Evolutionary conservation across 2,888 invertebrate species (phyloP), one percentile per base, ranked within the genome.

Genomic region (Acanthococcus lagerstroemiae): DNA sequence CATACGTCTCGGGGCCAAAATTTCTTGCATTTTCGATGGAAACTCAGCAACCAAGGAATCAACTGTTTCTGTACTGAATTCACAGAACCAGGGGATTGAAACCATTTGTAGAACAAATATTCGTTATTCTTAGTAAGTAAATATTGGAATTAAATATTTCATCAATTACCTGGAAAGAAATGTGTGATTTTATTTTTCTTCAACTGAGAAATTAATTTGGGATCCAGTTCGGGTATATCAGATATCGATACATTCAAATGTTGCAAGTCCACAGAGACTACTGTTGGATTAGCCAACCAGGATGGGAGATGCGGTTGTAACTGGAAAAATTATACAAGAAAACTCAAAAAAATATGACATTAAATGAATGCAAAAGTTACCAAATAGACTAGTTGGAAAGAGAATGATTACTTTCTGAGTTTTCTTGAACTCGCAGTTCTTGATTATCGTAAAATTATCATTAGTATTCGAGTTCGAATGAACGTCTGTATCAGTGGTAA

Each of bases 1-100:
- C 97, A 97, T 60, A 95, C 80, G 76, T 99, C 97, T 71, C 87
- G 82, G 0, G 92, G 88, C 78, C 89, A 84, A 71, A 71, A 86
- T 80, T 26, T 81, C 78, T 72, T 78, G 74, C 66, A 84, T 80
- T 70, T 83, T 78, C 69, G 79, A 70, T 84, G 80, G 69, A 83
- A 82, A 71, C 83, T 77, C 30, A 90, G 74, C 57, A 93, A 78
- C 81, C 86, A 90, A 4, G 88, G 87, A 69, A 93, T 83, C 0
- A 90, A 84, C 74, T 82, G 80, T 55, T 81, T 81, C 79, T 93
- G 93, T 2, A 93, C 89, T 30, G 69, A 24, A 72, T 12, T 37
- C 12, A n/a, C n/a, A n/a, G n/a, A n/a, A 15, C 15, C 15, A n/a
- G 46, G 19, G 15, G 46, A 45, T 6, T 17, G 15, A 45, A 45